Conservation (phyloP, 2,888 invertebrate species). For the Gastracanthus pulcherrimus region DNA sequence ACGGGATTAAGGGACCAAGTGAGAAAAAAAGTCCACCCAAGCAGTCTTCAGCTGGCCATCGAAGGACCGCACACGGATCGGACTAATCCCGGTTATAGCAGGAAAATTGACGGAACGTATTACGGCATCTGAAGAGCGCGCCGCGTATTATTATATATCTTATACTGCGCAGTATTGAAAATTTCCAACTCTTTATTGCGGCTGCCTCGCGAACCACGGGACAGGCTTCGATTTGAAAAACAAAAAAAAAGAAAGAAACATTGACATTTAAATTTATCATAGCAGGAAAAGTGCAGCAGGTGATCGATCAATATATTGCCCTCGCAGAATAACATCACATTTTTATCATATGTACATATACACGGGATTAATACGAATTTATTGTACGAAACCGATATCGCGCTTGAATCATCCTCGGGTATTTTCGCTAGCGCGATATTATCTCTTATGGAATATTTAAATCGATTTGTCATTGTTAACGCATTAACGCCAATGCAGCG, state of each 20-base stretch:
- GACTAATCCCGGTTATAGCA: slow-evolving; percentile 89
- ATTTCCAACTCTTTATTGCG: not conserved
- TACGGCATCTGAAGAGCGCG: slow-evolving; percentile 70
- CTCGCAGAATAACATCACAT: not conserved
- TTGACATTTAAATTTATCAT: not conserved
- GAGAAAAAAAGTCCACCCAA: slow-evolving; percentile 81
- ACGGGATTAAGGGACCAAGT: slow-evolving; percentile 37
- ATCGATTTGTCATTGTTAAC: not conserved
- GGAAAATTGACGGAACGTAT: slow-evolving; percentile 83
- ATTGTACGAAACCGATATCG: not conserved
- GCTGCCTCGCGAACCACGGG: not conserved
- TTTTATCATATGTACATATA: not conserved
- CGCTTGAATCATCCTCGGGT: not conserved
- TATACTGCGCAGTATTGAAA: not conserved
- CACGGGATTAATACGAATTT: not conserved
- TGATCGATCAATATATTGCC: not conserved
- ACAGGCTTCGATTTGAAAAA: not conserved
- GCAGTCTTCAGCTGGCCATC: slow-evolving; percentile 88
- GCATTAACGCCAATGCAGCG: not conserved
- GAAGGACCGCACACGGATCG: slow-evolving; percentile 89
- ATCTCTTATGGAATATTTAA: not conserved
- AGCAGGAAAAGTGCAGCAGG: not conserved
- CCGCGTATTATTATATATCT: no score
- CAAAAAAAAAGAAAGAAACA: not conserved
- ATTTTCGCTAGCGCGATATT: not conserved